Evolutionary conservation across 2,888 invertebrate species (phyloP).

Genomic region (Drosophila fulvimacula): DNA sequence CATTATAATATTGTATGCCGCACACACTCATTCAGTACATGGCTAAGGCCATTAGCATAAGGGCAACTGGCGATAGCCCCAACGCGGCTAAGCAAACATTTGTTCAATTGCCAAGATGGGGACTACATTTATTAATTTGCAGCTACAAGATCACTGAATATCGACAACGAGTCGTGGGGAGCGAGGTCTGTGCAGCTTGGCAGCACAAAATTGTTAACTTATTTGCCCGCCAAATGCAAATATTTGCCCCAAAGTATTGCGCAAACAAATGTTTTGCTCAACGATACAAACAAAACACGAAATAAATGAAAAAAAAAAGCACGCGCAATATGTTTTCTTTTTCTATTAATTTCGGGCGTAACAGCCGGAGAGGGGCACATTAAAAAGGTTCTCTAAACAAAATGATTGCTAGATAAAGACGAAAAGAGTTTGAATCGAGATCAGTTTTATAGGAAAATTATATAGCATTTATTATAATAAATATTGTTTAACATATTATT

Average conservation of each 20-base stretch:
- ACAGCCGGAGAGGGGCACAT: constrained; percentile 17
- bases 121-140: constrained; percentile 74
- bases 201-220: constrained; percentile 45
- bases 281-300: constrained; percentile 30
- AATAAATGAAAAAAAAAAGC: constrained; percentile 2
- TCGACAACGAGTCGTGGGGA: constrained; percentile 37
- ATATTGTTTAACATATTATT: too few relatives aligned
- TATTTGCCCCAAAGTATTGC: constrained; percentile 69
- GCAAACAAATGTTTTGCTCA: constrained; percentile 59
- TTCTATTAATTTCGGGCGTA: constrained; percentile 21
- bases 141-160: constrained; percentile 74
- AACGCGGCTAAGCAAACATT: constrained; percentile 43
- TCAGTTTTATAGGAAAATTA: neutral
- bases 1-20: constrained; percentile 1
- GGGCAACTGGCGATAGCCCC: constrained; percentile 27
- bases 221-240: constrained; percentile 65
- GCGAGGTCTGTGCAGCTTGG: neutral
- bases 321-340: constrained; percentile 22
- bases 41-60: constrained; percentile 28
- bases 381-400: neutral
- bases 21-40: neutral
- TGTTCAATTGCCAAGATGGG: constrained; percentile 41
- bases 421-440: neutral
- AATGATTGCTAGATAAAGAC: neutral
- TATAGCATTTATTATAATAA: too few relatives aligned